A percentile compares a stretch with the other conserved stretches of the same genome.
These are phyloP conservation scores for Cenopis cana DNA, from an alignment of 2,888 invertebrate genomes.

Conservation along the genomic window DNA sequence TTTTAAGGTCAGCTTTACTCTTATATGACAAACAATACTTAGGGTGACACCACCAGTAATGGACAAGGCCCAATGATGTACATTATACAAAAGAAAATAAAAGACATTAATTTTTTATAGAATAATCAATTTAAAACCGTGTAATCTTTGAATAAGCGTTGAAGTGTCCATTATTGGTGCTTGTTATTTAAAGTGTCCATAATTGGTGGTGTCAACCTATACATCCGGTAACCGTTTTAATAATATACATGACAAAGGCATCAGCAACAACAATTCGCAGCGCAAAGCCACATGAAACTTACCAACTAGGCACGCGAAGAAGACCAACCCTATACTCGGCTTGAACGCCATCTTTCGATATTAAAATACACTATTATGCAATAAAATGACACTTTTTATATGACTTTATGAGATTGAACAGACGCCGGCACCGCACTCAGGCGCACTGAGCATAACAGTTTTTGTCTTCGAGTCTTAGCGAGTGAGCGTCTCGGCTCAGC, in stretches of 20 bases:
- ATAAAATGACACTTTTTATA: constrained; percentile 67
- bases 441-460: constrained; percentile 79
- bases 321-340: constrained; percentile 65
- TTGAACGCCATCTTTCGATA: constrained; percentile 75
- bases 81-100: too few species aligned
- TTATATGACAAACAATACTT: too few species aligned
- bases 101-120: too few species aligned
- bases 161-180: too few species aligned
- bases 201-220: too few species aligned
- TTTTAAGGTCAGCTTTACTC: too few species aligned
- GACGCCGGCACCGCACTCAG: constrained; percentile 74
- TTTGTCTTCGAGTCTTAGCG: constrained; percentile 78
- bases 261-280: constrained; percentile 30
- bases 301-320: constrained; percentile 76
- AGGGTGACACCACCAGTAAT: too few species aligned
- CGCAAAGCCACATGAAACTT: constrained; percentile 54
- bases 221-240: neutral
- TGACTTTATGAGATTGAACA: constrained; percentile 68
- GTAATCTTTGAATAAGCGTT: too few species aligned
- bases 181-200: too few species aligned
- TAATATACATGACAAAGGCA: constrained; percentile 19
- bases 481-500: constrained; percentile 68
- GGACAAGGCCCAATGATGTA: too few species aligned
- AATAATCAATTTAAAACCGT: too few species aligned
- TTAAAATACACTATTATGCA: constrained; percentile 61